phyloP scores from a whole-genome alignment of 2,888 invertebrate genomes.

The Cheilosia variabilis region DNA sequence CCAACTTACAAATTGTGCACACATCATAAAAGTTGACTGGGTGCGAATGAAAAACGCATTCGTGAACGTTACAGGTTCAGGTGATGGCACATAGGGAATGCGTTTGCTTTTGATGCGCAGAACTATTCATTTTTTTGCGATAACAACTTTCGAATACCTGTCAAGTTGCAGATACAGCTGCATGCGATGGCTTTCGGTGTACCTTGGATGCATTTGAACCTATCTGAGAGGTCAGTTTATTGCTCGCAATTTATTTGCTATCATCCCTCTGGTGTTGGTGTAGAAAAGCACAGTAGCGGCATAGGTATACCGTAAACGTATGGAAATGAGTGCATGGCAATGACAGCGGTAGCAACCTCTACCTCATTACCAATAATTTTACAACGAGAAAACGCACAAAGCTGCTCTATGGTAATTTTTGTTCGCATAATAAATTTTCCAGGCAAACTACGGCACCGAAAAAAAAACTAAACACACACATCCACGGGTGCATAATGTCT shows the following conservation, averaged over 20 bases:
- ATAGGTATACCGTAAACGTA: constrained; percentile 12
- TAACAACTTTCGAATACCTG: constrained; percentile 64
- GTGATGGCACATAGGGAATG: constrained; percentile 9
- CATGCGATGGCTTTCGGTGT: not conserved
- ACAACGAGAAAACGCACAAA: constrained; percentile 59
- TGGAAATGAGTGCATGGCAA: constrained; percentile 64
- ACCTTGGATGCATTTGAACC: no score
- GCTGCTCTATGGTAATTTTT: constrained; percentile 56
- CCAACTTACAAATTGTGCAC: constrained; percentile 73
- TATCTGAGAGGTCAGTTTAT: no score
- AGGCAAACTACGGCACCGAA: constrained; percentile 33
- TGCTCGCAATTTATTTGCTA: not conserved
- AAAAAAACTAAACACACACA: not conserved
- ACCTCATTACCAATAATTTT: constrained; percentile 67
- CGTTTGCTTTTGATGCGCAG: constrained; percentile 5
- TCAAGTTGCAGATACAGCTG: constrained; percentile 21
- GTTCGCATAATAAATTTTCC: constrained; percentile 58
- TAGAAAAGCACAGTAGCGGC: constrained; percentile 21
- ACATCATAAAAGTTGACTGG: constrained; percentile 73
- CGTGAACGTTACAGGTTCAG: constrained; percentile 31
- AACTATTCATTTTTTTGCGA: not conserved
- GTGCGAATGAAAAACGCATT: constrained; percentile 68
- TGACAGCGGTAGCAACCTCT: constrained; percentile 68
- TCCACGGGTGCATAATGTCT: not conserved
- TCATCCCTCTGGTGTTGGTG: not conserved